Evolutionary conservation across 1,140 invertebrate genomes (phyloP).

Genomic region (Drosophila repleta): DNA sequence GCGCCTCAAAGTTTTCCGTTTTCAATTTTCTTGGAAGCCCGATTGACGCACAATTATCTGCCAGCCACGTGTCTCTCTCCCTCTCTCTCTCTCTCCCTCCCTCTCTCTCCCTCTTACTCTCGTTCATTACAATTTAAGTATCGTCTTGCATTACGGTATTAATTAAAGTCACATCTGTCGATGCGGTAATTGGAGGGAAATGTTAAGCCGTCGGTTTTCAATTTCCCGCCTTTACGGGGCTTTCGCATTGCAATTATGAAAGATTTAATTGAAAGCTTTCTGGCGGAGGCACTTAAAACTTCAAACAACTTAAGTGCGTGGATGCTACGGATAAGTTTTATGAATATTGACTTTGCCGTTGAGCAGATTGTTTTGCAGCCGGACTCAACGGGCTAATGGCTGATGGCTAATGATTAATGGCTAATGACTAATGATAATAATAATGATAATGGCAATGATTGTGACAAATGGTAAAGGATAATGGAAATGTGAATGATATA

Average conservation of each 20-base stretch:
- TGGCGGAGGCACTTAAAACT: background rate
- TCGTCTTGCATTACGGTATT: background rate
- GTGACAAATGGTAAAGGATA: too few species aligned
- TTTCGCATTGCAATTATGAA: background rate
- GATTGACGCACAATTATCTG: too few species aligned
- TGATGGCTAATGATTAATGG: too few species aligned
- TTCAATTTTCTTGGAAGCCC: too few species aligned
- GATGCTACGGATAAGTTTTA: background rate
- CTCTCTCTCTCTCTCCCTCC: too few species aligned
- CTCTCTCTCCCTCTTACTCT: background rate
- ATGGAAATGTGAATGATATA: too few species aligned
- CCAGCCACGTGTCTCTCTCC: too few species aligned
- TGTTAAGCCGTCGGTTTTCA: background rate
- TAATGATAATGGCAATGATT: too few species aligned
- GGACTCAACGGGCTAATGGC: too few species aligned
- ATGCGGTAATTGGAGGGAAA: constrained; percentile 4
- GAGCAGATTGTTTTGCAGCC: too few species aligned
- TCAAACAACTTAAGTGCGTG: background rate
- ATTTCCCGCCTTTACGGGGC: background rate
- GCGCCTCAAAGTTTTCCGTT: too few species aligned
- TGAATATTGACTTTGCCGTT: background rate
- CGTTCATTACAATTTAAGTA: background rate
- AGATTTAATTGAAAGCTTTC: background rate
- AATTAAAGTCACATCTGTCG: background rate
- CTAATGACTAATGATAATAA: too few species aligned